A percentile compares a stretch with the other conserved stretches of the same genome.
Evolutionary conservation across 1,140 invertebrate species (phyloP).

Genomic region (Meloidogyne exigua): DNA sequence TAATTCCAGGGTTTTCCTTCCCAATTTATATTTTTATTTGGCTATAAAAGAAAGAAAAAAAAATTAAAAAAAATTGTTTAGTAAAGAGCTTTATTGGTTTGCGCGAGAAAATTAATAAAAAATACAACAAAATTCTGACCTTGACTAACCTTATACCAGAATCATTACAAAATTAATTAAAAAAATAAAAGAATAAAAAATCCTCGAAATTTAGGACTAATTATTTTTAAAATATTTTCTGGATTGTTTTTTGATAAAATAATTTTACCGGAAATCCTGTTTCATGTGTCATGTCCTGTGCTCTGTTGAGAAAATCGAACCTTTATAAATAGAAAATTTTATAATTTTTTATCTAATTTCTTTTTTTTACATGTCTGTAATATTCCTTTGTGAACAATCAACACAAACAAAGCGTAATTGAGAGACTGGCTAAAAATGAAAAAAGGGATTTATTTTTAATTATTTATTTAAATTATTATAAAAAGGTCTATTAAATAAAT

Average conservation of each 20-base stretch:
- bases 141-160: not conserved
- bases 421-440: constrained; percentile 45
- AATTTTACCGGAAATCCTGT: constrained; percentile 59
- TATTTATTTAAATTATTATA: not conserved
- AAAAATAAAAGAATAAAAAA: not conserved
- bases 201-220: no score
- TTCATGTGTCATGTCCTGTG: constrained; percentile 57
- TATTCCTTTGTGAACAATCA: constrained; percentile 58
- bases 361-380: constrained; percentile 52
- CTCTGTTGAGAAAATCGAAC: constrained; percentile 58
- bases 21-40: not conserved
- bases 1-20: not conserved
- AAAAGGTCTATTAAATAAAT: not conserved
- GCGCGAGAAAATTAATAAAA: not conserved
- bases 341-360: not conserved
- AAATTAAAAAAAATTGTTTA: not conserved
- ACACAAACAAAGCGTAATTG: constrained; percentile 62
- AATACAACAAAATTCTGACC: not conserved
- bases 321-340: no score
- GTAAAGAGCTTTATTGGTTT: not conserved
- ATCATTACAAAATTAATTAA: not conserved
- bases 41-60: not conserved
- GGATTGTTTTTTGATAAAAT: not conserved
- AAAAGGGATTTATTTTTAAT: not conserved
- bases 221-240: not conserved